phyloP scores from a whole-genome alignment of 2,888 invertebrate species.

The Carpatolechia fugitivella region DNA sequence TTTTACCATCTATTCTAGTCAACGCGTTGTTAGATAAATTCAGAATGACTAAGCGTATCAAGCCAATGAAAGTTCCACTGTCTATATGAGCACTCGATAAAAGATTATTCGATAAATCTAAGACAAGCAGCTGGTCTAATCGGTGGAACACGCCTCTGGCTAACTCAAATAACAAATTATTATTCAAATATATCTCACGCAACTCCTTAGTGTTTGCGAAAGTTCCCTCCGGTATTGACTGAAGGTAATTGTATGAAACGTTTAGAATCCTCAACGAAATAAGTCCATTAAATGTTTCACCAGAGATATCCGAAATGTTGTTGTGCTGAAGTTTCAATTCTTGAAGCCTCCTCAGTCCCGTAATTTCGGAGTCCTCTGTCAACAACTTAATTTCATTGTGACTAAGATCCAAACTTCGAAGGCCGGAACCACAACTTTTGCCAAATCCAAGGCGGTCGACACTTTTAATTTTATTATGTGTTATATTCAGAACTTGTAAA shows the following conservation, averaged over 20 bases:
- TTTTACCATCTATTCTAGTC: slow-evolving; percentile 89
- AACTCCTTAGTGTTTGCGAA: slow-evolving; percentile 90
- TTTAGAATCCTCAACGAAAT: slow-evolving; percentile 89
- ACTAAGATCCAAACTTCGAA: slow-evolving; percentile 89
- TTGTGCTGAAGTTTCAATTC: slow-evolving; percentile 90
- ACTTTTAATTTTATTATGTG: slow-evolving; percentile 88
- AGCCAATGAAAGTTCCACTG: slow-evolving; percentile 90
- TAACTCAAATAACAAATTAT: slow-evolving; percentile 91
- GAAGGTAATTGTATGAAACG: slow-evolving; percentile 91
- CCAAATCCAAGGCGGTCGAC: slow-evolving; percentile 87
- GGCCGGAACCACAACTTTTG: slow-evolving; percentile 82
- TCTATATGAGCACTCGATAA: slow-evolving; percentile 91
- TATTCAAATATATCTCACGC: slow-evolving; percentile 90
- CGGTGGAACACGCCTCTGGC: slow-evolving; percentile 91
- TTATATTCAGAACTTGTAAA: slow-evolving; percentile 89
- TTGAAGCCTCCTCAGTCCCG: slow-evolving; percentile 86
- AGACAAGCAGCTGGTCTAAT: slow-evolving; percentile 90
- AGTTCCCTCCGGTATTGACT: slow-evolving; percentile 88
- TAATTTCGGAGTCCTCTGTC: slow-evolving; percentile 87
- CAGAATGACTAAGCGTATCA: slow-evolving; percentile 91
- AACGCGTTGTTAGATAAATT: slow-evolving; percentile 92
- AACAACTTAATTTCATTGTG: slow-evolving; percentile 86
- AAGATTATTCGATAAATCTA: slow-evolving; percentile 92
- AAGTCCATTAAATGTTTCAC: slow-evolving; percentile 89
- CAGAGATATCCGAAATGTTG: slow-evolving; percentile 87